phyloP scores from a whole-genome alignment of 2,797 vertebrate species.

The Poecile montanus region DNA sequence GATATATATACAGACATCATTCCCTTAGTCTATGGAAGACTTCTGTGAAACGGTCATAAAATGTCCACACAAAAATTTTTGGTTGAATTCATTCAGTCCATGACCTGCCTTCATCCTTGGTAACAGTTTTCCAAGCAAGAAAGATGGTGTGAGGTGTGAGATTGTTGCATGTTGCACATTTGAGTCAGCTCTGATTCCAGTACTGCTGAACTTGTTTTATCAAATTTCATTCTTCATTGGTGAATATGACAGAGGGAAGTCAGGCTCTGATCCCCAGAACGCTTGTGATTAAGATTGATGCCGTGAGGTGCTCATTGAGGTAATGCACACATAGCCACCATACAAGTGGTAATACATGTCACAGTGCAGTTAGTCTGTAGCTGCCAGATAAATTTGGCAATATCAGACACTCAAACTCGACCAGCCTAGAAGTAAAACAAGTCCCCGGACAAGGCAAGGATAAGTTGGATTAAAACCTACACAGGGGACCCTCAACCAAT shows the following conservation, averaged over 20 bases:
- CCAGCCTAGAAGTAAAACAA: no score
- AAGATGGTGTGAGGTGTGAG: not conserved
- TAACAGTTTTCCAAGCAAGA: not conserved
- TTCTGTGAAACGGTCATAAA: not conserved
- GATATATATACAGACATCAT: not conserved
- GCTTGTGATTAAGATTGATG: not conserved
- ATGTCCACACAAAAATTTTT: not conserved
- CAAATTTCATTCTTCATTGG: not conserved
- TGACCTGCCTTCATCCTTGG: not conserved
- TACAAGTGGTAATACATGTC: not conserved
- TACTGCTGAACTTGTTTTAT: not conserved
- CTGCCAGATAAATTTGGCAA: no score
- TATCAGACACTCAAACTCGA: no score
- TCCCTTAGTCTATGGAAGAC: not conserved
- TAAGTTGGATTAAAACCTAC: no score
- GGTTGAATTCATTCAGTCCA: not conserved
- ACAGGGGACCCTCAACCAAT: no score
- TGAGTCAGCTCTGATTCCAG: not conserved
- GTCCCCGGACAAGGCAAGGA: no score
- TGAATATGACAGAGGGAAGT: not conserved
- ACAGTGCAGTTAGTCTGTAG: no score
- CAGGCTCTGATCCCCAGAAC: not conserved
- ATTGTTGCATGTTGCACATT: not conserved
- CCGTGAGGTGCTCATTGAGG: not conserved
- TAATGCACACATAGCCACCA: not conserved